These are phyloP conservation scores for Helicolenus hilgendorfi DNA, from an alignment of 2,797 vertebrate species.

Conservation along the genomic window DNA sequence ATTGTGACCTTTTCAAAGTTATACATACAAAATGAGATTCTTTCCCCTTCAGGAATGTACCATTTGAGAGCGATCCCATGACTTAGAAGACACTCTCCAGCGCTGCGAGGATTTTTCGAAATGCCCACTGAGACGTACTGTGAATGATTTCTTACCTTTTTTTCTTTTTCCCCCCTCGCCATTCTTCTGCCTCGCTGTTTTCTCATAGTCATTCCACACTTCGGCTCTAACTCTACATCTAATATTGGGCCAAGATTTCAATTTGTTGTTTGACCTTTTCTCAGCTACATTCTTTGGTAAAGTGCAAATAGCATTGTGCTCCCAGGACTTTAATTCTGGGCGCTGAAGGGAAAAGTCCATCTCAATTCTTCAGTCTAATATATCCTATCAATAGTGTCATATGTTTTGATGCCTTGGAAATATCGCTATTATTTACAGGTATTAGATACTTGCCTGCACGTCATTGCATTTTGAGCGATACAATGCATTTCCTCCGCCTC, in stretches of 20 bases:
- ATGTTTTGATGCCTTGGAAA: slow-evolving; percentile 43
- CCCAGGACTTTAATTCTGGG: slow-evolving; percentile 63
- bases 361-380: slow-evolving; percentile 53
- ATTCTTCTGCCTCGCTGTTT: slow-evolving; percentile 45
- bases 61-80: slow-evolving; percentile 76
- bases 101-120: slow-evolving; percentile 71
- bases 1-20: slow-evolving; percentile 89
- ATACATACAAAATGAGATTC: slow-evolving; percentile 88
- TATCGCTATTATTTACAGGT: slow-evolving; percentile 41
- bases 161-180: background rate
- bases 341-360: slow-evolving; percentile 42
- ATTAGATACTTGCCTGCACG: background rate
- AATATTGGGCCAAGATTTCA: slow-evolving; percentile 82
- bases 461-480: slow-evolving; percentile 5
- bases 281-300: slow-evolving; percentile 64
- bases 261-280: slow-evolving; percentile 83
- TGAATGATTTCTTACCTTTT: slow-evolving; percentile 45
- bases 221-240: slow-evolving; percentile 74
- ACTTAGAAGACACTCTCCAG: slow-evolving; percentile 72
- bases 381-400: slow-evolving; percentile 9
- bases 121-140: slow-evolving; percentile 63
- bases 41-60: slow-evolving; percentile 80
- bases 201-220: slow-evolving; percentile 60
- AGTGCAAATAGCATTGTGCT: slow-evolving; percentile 70
- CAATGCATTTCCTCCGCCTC: slow-evolving; percentile 8